A percentile compares a stretch with the other conserved stretches of the same genome.
Conservation (phyloP, 2,113 vertebrate genomes). For the Nyctibius bracteatus region DNA sequence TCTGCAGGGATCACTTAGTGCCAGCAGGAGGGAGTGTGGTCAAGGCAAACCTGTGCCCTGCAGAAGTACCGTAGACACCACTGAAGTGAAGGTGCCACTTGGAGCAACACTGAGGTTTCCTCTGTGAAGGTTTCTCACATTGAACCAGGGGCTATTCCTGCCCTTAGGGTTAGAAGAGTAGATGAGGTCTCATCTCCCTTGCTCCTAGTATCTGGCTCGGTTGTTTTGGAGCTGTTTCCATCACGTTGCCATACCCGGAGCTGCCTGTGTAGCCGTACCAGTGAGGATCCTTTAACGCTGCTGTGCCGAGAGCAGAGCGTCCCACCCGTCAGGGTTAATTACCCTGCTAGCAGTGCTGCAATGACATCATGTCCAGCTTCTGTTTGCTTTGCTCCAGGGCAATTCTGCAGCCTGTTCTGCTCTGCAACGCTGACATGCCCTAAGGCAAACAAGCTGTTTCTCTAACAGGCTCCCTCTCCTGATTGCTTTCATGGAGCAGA, state of each 20-base stretch:
- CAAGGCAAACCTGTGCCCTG: neutral
- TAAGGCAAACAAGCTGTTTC: neutral
- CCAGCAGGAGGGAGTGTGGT: neutral
- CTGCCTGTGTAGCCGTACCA: fast-evolving
- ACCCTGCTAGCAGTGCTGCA: neutral
- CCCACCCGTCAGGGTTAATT: neutral
- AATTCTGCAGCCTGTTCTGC: neutral
- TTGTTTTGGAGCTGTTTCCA: neutral
- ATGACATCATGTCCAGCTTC: neutral
- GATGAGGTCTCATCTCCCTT: neutral
- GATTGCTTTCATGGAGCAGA: neutral
- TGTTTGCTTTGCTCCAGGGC: neutral
- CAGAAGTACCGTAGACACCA: neutral
- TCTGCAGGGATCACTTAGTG: neutral
- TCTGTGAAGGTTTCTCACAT: neutral
- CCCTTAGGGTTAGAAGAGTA: neutral
- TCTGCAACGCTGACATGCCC: neutral
- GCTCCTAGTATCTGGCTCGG: fast-evolving
- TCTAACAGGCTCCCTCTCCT: neutral
- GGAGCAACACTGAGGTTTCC: neutral
- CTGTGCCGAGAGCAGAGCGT: neutral
- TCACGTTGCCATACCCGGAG: fast-evolving
- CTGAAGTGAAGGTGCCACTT: neutral
- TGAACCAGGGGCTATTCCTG: neutral
- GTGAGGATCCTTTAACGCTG: neutral